A percentile compares a stretch with the other conserved stretches of the same genome.
These are phyloP conservation scores for Drosophila borborema DNA, from an alignment of 2,888 invertebrate species.

Conservation along the genomic window DNA sequence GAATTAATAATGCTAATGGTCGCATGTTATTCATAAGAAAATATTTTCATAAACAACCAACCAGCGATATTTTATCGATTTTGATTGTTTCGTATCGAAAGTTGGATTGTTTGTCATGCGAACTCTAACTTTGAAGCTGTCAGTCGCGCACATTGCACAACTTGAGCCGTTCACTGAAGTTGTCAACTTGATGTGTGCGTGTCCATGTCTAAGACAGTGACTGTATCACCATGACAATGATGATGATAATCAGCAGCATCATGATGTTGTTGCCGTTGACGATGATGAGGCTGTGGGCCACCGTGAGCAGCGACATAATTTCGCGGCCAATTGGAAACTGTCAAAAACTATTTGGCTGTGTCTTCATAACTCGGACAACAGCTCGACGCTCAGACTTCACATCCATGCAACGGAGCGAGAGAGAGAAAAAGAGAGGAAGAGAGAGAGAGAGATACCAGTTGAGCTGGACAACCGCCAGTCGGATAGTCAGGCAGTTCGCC, in stretches of 20 bases:
- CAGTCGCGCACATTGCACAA: constrained; percentile 31
- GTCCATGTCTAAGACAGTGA: constrained; percentile 28
- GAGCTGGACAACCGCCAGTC: constrained; percentile 19
- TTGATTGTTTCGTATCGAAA: constrained; percentile 11
- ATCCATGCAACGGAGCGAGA: not conserved
- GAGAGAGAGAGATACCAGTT: constrained; percentile 44
- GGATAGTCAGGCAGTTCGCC: constrained; percentile 3
- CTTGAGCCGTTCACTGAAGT: constrained; percentile 31
- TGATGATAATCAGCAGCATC: constrained; percentile 3
- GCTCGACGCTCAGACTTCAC: constrained; percentile 18
- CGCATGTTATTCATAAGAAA: constrained; percentile 1
- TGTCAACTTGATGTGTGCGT: constrained; percentile 43
- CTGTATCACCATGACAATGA: constrained; percentile 7
- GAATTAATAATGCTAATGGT: constrained; percentile 2
- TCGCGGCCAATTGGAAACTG: constrained; percentile 69
- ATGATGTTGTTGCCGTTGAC: not conserved
- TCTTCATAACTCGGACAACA: constrained; percentile 70
- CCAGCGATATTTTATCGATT: not conserved
- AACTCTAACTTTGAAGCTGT: constrained; percentile 9
- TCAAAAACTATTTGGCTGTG: constrained; percentile 74
- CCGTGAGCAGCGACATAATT: constrained; percentile 53
- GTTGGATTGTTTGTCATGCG: not conserved
- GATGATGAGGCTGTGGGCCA: constrained; percentile 36
- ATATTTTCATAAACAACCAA: not conserved
- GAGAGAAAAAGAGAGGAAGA: not conserved